Evolutionary conservation across 2,888 invertebrate genomes (phyloP), one percentile per base, ranked within the genome.

Genomic region (Cerceris rybyensis): DNA sequence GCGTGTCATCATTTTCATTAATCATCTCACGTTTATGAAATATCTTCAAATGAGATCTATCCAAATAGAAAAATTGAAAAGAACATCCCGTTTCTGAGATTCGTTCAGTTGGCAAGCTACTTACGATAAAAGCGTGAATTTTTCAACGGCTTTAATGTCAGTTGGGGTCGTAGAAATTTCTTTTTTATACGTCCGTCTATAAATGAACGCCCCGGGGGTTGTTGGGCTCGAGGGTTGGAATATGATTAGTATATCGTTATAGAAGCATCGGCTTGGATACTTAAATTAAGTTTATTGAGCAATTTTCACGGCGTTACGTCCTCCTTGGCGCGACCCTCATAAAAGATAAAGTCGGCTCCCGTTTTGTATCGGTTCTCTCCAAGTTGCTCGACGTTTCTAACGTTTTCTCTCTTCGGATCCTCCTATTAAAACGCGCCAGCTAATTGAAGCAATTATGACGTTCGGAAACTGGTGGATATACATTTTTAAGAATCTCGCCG

Each of bases 261-360:
- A 81, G 77, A 82, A 80, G 79, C 82, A 82, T 87, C 83, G 78
- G 76, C 73, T 81, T 61, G 82, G 85, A 86, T 86, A 84, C 85
- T 87, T 83, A 87, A 88, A 86, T 87, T 87, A 87, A 87, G 87
- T 87, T 88, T 88, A 88, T 88, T 81, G 86, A 74, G 84, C 84
- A 88, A 88, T 88, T 88, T 82, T 87, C 87, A 83, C 81, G 76
- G 85, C 82, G 79, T 88, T 83, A 84, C 81, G 82, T 85, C 74
- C 83, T 78, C 76, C 75, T 82, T 78, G 70, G 72, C 64, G 64
- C 78, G 72, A 85, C 80, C 81, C 83, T 80, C 83, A 66, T 86
- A 80, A 87, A 85, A 81, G 76, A 80, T 74, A 71, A 80, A 79
- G 82, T 74, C 75, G 28, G 78, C 59, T 49, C 11, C 66, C 28